Evolutionary conservation across 2,113 vertebrate genomes (phyloP).

Genomic region (Pampusana beccarii): DNA sequence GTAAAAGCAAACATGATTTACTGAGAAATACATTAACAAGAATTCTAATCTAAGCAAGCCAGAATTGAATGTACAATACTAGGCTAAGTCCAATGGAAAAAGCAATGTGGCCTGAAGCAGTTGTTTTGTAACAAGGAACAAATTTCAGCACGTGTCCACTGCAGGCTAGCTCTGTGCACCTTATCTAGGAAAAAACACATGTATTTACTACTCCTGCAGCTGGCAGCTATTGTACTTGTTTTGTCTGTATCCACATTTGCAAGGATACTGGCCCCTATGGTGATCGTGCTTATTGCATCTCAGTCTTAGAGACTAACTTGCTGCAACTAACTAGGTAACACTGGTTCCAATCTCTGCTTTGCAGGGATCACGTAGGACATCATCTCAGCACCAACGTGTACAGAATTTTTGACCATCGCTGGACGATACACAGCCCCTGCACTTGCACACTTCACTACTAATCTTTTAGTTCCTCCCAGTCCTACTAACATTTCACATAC

Average conservation of each 20-base stretch:
- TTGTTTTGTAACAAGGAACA: neutral
- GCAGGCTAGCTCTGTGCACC: neutral
- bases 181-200: neutral
- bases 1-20: conserved; percentile 27
- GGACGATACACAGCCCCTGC: neutral
- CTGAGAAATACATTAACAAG: neutral
- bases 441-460: rapidly evolving
- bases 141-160: neutral
- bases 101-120: neutral
- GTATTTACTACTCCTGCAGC: neutral
- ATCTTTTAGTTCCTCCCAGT: neutral
- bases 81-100: neutral
- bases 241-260: neutral
- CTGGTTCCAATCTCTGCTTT: neutral
- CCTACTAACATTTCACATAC: neutral
- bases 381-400: neutral
- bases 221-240: neutral
- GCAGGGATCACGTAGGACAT: neutral
- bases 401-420: rapidly evolving
- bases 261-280: neutral
- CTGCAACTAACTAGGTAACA: neutral
- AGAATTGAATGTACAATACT: neutral
- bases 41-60: neutral
- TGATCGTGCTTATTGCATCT: neutral
- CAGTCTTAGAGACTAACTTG: neutral